A percentile compares a stretch with the other conserved stretches of the same genome.
Conservation (phyloP, 2,888 invertebrate genomes). For the Rhyacophila evoluta region DNA sequence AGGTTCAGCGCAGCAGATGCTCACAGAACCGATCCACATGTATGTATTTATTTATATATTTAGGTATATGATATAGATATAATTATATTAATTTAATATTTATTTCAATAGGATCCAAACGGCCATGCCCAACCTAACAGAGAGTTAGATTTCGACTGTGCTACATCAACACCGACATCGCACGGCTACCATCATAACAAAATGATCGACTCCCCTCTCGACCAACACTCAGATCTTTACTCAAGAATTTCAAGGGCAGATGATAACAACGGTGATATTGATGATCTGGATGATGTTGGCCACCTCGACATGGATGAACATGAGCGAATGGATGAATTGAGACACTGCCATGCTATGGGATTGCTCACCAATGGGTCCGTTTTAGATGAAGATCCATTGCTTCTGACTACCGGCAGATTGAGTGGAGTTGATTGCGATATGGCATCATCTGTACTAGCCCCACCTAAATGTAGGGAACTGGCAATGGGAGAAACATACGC, state of each 20-base stretch:
- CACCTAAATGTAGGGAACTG: constrained; percentile 67
- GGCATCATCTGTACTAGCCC: constrained; percentile 65
- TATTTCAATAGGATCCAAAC: constrained; percentile 61
- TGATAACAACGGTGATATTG: neutral
- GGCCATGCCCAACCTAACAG: constrained; percentile 65
- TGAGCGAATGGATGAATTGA: neutral
- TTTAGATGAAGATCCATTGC: constrained; percentile 61
- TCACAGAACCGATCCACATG: constrained; percentile 61
- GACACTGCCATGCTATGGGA: constrained; percentile 8
- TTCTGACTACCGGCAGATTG: constrained; percentile 61
- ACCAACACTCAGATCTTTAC: neutral
- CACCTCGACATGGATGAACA: neutral
- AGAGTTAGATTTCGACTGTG: constrained; percentile 67
- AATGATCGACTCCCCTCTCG: neutral
- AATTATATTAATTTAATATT: constrained; percentile 28
- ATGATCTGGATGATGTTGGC: neutral
- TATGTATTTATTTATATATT: constrained; percentile 33
- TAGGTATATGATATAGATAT: too few species aligned
- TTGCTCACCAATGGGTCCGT: constrained; percentile 60
- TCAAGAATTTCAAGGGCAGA: neutral
- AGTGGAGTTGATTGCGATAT: constrained; percentile 68
- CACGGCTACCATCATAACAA: neutral
- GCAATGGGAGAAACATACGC: constrained; percentile 70
- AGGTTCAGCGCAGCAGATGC: constrained; percentile 73
- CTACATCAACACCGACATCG: constrained; percentile 66